Conservation (phyloP, 2,797 vertebrate genomes). For the Acanthurus lineatus region DNA sequence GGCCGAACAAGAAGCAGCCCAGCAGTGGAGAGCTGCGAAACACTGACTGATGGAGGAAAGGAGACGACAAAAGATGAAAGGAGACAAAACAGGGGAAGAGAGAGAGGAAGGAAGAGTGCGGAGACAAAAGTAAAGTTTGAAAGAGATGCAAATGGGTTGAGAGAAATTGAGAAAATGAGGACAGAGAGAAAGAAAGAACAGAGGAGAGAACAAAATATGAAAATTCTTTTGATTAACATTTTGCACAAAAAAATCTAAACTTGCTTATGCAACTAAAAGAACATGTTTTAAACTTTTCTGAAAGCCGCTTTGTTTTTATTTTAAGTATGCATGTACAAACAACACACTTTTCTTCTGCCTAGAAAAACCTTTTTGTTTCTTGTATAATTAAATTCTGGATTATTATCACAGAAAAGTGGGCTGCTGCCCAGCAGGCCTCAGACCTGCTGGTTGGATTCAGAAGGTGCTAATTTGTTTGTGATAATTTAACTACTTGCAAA, state of each 20-base stretch:
- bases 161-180: constrained; percentile 8
- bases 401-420: background rate
- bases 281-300: background rate
- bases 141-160: background rate
- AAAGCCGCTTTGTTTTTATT: background rate
- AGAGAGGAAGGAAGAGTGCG: background rate
- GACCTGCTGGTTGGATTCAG: background rate
- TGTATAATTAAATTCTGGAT: background rate
- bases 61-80: constrained; percentile 31
- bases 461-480: background rate
- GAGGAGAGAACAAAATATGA: constrained; percentile 11
- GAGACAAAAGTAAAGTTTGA: constrained; percentile 7
- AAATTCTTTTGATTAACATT: background rate
- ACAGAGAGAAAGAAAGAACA: background rate
- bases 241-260: background rate
- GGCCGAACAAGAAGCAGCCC: constrained; percentile 98
- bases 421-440: background rate
- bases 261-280: background rate
- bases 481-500: background rate
- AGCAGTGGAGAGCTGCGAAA: constrained; percentile 96
- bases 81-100: background rate
- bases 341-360: background rate
- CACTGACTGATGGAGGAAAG: constrained; percentile 88
- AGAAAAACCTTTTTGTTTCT: background rate
- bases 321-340: background rate